A percentile compares a stretch with the other conserved stretches of the same genome.
Conservation (phyloP, 2,113 vertebrate species). For the Corythornis madagascariensis region DNA sequence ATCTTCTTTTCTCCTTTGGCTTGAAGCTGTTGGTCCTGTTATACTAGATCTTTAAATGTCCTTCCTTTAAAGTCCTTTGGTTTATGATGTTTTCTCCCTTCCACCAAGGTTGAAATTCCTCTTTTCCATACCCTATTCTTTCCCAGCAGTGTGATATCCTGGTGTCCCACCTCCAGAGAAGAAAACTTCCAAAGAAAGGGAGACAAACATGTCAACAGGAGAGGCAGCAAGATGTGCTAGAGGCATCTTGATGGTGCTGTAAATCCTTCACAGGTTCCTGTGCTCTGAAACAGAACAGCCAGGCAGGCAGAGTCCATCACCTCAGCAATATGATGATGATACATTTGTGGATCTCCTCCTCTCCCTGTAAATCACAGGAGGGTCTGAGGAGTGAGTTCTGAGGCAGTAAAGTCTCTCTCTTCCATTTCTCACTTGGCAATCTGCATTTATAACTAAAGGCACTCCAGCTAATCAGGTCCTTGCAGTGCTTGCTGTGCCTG, state of each 20-base stretch:
- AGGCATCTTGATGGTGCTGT: not conserved
- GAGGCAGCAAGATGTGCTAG: not conserved
- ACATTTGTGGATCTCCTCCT: not conserved
- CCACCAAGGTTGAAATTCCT: not conserved
- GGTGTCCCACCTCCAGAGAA: not conserved
- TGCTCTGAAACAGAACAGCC: not conserved
- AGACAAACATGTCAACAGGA: not conserved
- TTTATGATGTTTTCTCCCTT: not conserved
- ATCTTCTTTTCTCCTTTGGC: not conserved
- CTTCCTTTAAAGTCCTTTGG: not conserved
- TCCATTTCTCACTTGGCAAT: not conserved
- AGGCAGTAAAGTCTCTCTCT: not conserved
- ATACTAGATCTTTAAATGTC: not conserved
- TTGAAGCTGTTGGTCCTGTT: not conserved
- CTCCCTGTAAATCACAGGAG: not conserved
- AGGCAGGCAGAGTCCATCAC: not conserved
- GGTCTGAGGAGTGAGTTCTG: accelerated
- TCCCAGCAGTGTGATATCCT: not conserved
- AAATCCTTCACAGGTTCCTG: not conserved
- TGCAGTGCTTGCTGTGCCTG: not conserved
- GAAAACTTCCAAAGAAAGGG: not conserved
- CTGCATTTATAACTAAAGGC: not conserved
- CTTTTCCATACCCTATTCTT: not conserved
- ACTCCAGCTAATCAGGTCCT: not conserved
- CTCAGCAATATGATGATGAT: not conserved